Evolutionary conservation across 2,797 vertebrate genomes (phyloP), one percentile per base, ranked within the genome.

Genomic region (Nannoperca australis): DNA sequence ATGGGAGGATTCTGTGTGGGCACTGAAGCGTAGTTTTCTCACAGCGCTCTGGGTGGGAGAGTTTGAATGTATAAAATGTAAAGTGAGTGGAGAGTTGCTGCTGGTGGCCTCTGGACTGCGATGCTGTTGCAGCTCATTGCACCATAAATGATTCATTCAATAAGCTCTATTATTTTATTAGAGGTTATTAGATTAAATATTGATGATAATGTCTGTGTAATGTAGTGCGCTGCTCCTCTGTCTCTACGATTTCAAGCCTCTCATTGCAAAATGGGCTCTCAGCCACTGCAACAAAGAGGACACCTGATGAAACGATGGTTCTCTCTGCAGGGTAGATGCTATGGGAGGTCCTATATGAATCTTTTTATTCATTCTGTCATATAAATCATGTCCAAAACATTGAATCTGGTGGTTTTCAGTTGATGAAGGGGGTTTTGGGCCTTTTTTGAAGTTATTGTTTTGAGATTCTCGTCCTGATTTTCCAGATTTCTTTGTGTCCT

Each of bases 151-250:
- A 85, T 85, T 77, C 32, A 86, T 30, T 4, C 32, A 34, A 5
- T 68, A 56, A 68, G 64, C 47, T 71, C 53, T 42, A 32, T 70
- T 83, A 78, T 71, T 79, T 85, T 74, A 83, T 86, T 77, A 54
- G 69, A 55, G 61, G 15, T 65, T 68, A 76, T 81, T 55, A 32
- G 60, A 83, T 89, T 27, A 85, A 83, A 73, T 86, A 86, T 86
- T 85, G 69, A 86, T 86, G 69, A 38, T 77, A 22, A 80, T 72
- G 78, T 71, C 36, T 60, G 24, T 27, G 47, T 81, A 54, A 61
- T 76, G 73, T 24, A 36, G 76, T 50, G 59, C 14, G n/a, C 32
- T 2, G 32, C 63, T 64, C n/a, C 12, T 74, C 36, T 50, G 24
- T 34, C 65, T 54, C 32, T 4, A 5, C 18, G 27, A 36, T 34